Conservation (phyloP, 37 sponge, comb jelly and placozoan genomes). For the Halisarca cf. caerulea region DNA sequence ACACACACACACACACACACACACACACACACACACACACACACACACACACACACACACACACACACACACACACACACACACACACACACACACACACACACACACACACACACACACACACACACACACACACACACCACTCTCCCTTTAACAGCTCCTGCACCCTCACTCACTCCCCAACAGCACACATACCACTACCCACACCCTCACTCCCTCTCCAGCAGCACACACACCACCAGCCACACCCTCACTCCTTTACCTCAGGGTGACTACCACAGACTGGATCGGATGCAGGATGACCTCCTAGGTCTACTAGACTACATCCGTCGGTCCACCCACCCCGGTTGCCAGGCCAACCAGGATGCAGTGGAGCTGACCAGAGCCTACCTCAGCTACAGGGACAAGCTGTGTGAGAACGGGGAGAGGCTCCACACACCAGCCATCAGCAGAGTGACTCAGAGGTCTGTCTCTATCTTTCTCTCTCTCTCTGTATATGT, state of each 20-base stretch:
- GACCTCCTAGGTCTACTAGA: slow-evolving; percentile 54
- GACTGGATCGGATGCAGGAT: slow-evolving; percentile 63
- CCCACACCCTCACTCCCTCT: neutral
- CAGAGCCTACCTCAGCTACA: slow-evolving; percentile 37
- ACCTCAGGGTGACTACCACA: slow-evolving; percentile 40
- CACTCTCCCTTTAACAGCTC: neutral
- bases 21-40: slow-evolving; percentile 30
- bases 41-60: slow-evolving; percentile 19
- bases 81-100: neutral
- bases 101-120: slow-evolving; percentile 2
- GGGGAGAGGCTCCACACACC: slow-evolving; percentile 54
- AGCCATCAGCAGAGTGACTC: slow-evolving; percentile 43
- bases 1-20: slow-evolving; percentile 25
- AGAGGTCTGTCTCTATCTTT: neutral
- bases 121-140: neutral
- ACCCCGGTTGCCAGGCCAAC: slow-evolving; percentile 5
- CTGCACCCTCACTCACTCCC: too few species aligned
- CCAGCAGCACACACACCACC: neutral
- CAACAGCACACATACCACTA: neutral
- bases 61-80: neutral
- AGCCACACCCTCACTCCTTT: too few species aligned
- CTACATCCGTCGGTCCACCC: slow-evolving; percentile 18
- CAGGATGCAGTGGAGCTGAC: slow-evolving; percentile 33
- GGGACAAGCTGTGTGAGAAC: slow-evolving; percentile 62
- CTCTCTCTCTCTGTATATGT: neutral